Base-by-base conservation (phyloP, 2,797 vertebrate genomes). In the Argyrosomus regius region DNA sequence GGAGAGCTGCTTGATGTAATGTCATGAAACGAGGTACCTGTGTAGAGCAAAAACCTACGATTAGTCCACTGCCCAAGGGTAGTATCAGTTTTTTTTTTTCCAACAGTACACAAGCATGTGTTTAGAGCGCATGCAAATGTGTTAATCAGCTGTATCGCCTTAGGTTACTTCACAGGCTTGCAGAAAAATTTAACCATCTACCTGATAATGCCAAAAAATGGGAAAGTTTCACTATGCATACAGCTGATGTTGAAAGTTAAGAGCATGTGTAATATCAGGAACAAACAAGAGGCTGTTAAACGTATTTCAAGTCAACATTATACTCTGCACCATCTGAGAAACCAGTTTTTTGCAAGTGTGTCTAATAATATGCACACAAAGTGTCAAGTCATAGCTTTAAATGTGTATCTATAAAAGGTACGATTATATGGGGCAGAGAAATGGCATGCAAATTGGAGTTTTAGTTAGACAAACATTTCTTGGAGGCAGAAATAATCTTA, bases 121-220 rank as follows among this genome's bases (percentile, higher is more conserved):
- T 89, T 90, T 88, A 81, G 72, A 70, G 71, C 17, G 81, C 88
- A 89, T 91, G 89, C 63, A 82, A 82, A 91, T 88, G 75, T 72
- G 63, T 49, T 64, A 65, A 86, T 82, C 77, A 67, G 77, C 81
- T 88, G 81, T 85, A 77, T 76, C 24, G 80, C 92, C 86, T 67
- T 64, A 1, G 88, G 89, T 80, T 82, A 74, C 58, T 84, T 83
- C 31, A 63, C 58, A 28, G 63, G 48, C 60, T 73, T 35, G 68
- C 22, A 83, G 17, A 68, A 73, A 78, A 84, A 84, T 35, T 79
- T 62, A 76, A 82, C 13, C 62, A 80, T 53, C 24, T 6, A 62
- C 60, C 13, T 65, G 46, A 61, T 46, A 63, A 77, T 65, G 66
- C 31, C 50, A 50, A 78, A 73, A 79, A 64, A 72, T 17, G 24